Base-by-base conservation (phyloP, 1,140 invertebrate genomes). In the Eriosoma lanigerum region DNA sequence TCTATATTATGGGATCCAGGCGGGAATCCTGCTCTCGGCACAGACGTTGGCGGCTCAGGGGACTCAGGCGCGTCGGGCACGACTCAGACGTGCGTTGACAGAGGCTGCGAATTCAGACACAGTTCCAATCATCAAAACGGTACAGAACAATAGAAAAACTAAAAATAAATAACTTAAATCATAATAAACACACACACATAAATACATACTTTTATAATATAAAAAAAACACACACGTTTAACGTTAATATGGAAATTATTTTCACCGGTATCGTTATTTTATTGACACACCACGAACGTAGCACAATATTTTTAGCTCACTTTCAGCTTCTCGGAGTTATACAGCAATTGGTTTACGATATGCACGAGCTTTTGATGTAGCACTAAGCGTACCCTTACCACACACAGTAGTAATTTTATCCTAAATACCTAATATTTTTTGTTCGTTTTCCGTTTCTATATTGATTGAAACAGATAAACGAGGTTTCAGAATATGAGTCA, bases 61-160 rank as follows among this genome's bases (percentile, higher is more conserved):
- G 19, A 78, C 75, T 26, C 93, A 94, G 89, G 90, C 91, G 84
- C 90, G 93, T 85, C 90, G 93, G 84, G 89, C 92, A 84, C 89
- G 91, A 85, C 90, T 94, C 86, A 90, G 93, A 86, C 90, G 93
- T 85, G 93, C 93, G 84, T 92, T 93, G 88, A 94, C 93, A 86
- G 93, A 94, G 87, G 93, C 93, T 84, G 93, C 93, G 84, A 78
- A 78, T 29, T 91, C 92, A 87, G 93, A 94, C 88, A 93, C 92
- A 85, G 91, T 94, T 87, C 91, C 89, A 89, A 92, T 93, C 90
- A 92, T 92, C 88, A 93, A 92, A 92, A 93, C 92, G 92, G 93
- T 94, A 91, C 89, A 86, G 83, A 85, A 29, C 24, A 6, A 72
- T 50, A 32, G 13, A n/a, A 62, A 60, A 32, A 32, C 29, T 17